Evolutionary conservation across 1,140 invertebrate species (phyloP), one percentile per base, ranked within the genome.

Genomic region (Tetramorium parvispinum): DNA sequence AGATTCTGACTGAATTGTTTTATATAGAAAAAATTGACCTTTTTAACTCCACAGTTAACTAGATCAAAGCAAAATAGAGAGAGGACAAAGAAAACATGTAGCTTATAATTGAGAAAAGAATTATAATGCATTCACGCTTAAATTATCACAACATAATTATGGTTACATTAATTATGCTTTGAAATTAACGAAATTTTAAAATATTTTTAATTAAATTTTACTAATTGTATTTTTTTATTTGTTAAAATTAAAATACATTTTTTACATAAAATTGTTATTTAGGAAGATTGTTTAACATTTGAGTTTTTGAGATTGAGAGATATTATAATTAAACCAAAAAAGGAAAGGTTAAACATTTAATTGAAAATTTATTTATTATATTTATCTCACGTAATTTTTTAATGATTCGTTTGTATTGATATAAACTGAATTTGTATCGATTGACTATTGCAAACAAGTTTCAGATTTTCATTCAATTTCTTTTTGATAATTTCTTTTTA

Each of bases 1-100:
- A 3, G n/a, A 65, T 43, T 40, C 37, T 13, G 18, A 27, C 49
- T 43, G 24, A 57, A 73, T 73, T 73, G 24, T 83, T 83, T 21
- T 13, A 49, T 27, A 8, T 61, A 61, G 61, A 83, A 79, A 79
- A 71, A 75, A 46, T 75, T 75, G n/a, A 49, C 78, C 78, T 73
- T 73, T 83, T 4, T 61, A 59, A 13, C 66, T 10, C 13, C 40
- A n/a, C n/a, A 59, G n/a, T 73, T 75, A 61, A 73, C 7, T 59
- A 43, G 18, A 57, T 83, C 46, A 75, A 46, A 46, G 16, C 6
- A 43, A 82, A 49, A 75, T 73, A 37, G 37, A 32, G 57, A 21
- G 18, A 57, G 0, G 0, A 43, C 1, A 32, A 73, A 57, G 18
- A 32, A 51, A 32, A 24, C 4, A 2, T 16, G 6, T 55, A 49